phyloP scores from a whole-genome alignment of 2,797 vertebrate genomes.

The Coilia nasus region DNA sequence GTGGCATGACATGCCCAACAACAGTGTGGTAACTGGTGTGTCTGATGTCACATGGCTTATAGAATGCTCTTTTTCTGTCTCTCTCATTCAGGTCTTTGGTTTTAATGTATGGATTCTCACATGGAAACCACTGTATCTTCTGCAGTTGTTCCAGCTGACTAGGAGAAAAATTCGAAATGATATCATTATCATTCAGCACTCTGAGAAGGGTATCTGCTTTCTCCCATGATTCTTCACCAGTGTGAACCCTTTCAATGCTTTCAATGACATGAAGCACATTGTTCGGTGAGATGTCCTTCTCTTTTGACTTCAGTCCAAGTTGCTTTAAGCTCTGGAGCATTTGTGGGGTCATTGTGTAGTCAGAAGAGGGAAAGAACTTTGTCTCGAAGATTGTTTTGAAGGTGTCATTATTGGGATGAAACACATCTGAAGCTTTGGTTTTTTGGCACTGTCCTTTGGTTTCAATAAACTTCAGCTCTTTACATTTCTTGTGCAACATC shows the following conservation, averaged over 20 bases:
- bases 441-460: slow-evolving; percentile 56
- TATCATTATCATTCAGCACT: slow-evolving; percentile 70
- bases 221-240: slow-evolving; percentile 53
- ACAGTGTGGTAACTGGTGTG: slow-evolving; percentile 67
- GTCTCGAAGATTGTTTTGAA: slow-evolving; percentile 76
- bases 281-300: slow-evolving; percentile 66
- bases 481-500: slow-evolving; percentile 64
- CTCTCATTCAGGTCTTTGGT: slow-evolving; percentile 27
- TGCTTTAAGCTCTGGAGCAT: slow-evolving; percentile 71
- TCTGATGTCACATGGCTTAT: slow-evolving; percentile 68
- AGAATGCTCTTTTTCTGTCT: slow-evolving; percentile 54
- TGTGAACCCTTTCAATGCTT: slow-evolving; percentile 57
- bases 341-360: slow-evolving; percentile 62
- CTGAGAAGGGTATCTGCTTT: slow-evolving; percentile 71
- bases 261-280: slow-evolving; percentile 72
- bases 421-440: slow-evolving; percentile 59
- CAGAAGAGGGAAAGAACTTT: slow-evolving; percentile 71
- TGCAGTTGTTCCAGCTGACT: slow-evolving; percentile 61
- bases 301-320: slow-evolving; percentile 74
- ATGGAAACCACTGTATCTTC: slow-evolving; percentile 74
- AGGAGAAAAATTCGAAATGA: slow-evolving; percentile 69
- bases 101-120: slow-evolving; percentile 47
- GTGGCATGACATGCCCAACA: slow-evolving; percentile 79
- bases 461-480: slow-evolving; percentile 67
- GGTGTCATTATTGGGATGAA: slow-evolving; percentile 72